These are phyloP conservation scores for Eupsilia transversa DNA, from an alignment of 2,888 invertebrate species.

Conservation along the genomic window DNA sequence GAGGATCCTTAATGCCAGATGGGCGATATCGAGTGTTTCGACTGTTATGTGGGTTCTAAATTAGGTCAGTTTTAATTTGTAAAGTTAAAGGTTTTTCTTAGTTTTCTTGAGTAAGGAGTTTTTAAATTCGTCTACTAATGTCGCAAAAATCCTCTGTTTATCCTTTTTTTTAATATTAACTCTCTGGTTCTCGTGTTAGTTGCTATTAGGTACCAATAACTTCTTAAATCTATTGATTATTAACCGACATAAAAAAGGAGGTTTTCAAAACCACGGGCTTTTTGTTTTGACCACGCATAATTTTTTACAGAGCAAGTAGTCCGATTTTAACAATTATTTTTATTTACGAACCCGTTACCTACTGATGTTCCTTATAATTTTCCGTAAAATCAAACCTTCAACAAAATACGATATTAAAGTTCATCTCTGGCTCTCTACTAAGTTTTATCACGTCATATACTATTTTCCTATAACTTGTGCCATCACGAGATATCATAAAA, in stretches of 20 bases:
- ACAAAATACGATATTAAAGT: background rate
- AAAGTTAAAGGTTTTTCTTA: background rate
- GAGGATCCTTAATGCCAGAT: constrained; percentile 14
- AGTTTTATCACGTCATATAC: background rate
- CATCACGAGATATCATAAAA: background rate
- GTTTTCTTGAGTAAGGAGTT: background rate
- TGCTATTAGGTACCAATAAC: background rate
- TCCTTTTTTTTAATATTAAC: background rate
- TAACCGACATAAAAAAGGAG: too few relatives aligned
- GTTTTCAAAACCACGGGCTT: too few relatives aligned
- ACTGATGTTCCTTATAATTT: background rate
- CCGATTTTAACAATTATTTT: background rate
- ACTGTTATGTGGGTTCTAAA: constrained; percentile 10
- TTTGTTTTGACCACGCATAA: background rate
- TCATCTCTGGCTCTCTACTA: background rate
- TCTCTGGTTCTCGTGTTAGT: background rate
- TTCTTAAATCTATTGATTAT: background rate
- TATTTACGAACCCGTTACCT: background rate
- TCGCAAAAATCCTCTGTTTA: background rate
- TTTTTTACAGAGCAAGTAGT: background rate
- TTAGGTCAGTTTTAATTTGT: constrained; percentile 4
- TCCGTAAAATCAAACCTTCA: background rate
- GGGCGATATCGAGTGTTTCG: constrained; percentile 29
- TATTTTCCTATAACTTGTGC: constrained; percentile 1
- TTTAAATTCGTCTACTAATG: background rate